phyloP scores from a whole-genome alignment of 2,888 invertebrate species.

The Pammene aurita region DNA sequence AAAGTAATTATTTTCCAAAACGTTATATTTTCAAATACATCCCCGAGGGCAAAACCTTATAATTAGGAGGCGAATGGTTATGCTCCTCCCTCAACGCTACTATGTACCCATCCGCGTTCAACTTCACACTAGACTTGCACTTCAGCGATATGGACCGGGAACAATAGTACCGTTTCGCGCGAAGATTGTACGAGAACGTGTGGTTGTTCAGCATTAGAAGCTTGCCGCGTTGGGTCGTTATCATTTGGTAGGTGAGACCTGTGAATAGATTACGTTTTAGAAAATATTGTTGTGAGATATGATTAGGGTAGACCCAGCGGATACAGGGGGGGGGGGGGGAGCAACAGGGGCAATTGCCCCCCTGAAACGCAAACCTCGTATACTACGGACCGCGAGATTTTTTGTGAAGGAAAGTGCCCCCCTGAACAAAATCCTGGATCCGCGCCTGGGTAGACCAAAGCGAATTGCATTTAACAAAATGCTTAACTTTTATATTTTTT shows the following conservation, averaged over 20 bases:
- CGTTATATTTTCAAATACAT: constrained; percentile 30
- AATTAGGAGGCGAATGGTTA: constrained; percentile 51
- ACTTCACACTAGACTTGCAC: constrained; percentile 57
- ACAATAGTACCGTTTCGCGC: constrained; percentile 48
- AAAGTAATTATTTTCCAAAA: too few relatives aligned
- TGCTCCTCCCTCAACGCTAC: constrained; percentile 48
- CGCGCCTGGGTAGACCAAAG: too few relatives aligned
- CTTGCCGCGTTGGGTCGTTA: constrained; percentile 28
- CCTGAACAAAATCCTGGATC: too few relatives aligned
- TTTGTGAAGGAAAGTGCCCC: too few relatives aligned
- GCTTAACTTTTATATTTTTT: too few relatives aligned
- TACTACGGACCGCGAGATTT: too few relatives aligned
- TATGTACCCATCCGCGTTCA: constrained; percentile 48
- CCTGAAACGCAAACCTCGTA: too few relatives aligned
- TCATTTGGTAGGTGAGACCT: constrained; percentile 28
- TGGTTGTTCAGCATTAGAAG: constrained; percentile 54
- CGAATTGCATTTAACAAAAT: too few relatives aligned
- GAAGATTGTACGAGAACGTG: constrained; percentile 56
- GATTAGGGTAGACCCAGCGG: too few relatives aligned
- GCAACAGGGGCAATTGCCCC: too few relatives aligned
- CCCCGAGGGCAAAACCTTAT: constrained; percentile 20
- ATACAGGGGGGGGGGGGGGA: too few relatives aligned
- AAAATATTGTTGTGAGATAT: not conserved
- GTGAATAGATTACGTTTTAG: constrained; percentile 1
- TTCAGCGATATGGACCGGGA: constrained; percentile 43